Base-by-base conservation (phyloP, 2,113 vertebrate genomes). In the Tachuris rubrigastra region DNA sequence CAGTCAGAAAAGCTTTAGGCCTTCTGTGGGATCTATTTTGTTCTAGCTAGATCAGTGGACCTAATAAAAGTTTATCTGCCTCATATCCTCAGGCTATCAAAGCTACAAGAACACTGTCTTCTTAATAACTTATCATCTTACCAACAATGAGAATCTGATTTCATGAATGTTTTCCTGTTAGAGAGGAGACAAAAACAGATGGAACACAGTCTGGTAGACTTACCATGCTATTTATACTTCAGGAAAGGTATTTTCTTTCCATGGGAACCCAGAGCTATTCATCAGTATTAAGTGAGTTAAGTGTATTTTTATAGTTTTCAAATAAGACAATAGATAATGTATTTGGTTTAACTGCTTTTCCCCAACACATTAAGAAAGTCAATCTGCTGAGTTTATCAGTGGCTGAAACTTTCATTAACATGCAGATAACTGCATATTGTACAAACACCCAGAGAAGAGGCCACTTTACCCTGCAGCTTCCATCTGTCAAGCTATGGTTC, bases 1-100 rank as follows among this genome's bases (percentile, higher is more conserved):
- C 31, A 82, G 35, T 41, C 39, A 91, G 31, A 66, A 74, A 94
- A 81, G 69, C 39, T 93, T 75, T 59, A 93, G 60, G 62, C 50
- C 52, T 94, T 94, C 47, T 82, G 42, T 35, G 81, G 60, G 52
- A 94, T 74, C 89, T 89, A 10, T 78, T 95, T 87, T 47, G 42
- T 59, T 95, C 77, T 71, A 72, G 56, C 60, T 72, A 52, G 56
- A 89, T 75, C 73, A 41, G 69, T 37, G 24, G 30, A 65, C 66
- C 44, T 87, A 87, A 91, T 85, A 85, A 97, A 93, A 85, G 39
- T 87, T 96, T 39, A 91, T 87, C 85, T 79, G 62, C 58, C 53
- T 94, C 56, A n/a, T 75, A 68, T 19, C 62, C 92, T 79, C n/a
- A 72, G 84, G 71, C 74, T 85, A 68, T 46, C 30, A 81, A 94